Base-by-base conservation (phyloP, 2,888 invertebrate genomes). In the Penaeus monodon region DNA sequence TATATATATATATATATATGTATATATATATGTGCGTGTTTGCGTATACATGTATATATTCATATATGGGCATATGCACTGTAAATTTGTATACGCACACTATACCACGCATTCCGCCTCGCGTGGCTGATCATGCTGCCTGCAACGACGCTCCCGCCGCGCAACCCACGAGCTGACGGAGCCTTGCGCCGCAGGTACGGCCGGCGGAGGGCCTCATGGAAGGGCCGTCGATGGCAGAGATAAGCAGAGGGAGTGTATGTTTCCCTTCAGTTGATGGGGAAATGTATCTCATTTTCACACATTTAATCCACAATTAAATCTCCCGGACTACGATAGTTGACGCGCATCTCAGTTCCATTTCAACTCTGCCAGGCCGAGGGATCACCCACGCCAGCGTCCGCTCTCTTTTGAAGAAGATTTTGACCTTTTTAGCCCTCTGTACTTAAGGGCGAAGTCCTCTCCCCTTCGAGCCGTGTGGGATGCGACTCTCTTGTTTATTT, bases 281-380 rank as follows among this genome's bases (percentile, higher is more conserved):
- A 86, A 86, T 86, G 85, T 86, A 81, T 81, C 85, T 86, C 85
- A 86, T 86, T 86, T 84, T 86, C 81, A 74, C 81, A 65, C 85
- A 86, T 86, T 86, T 86, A 86, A 86, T 86, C 85, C 85, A 81
- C 85, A 86, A 86, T 86, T 86, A 86, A 86, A 86, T 86, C 85
- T 86, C 76, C n/a, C 66, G 49, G 76, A 81, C 77, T 81, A 57
- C 85, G 76, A 86, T 81, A 86, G 81, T 81, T 81, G 81, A 66
- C 85, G 65, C 76, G 68, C 85, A 76, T 86, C 85, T 81, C 85
- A 81, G 81, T 81, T 81, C 81, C 85, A 81, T 86, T 86, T 77
- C 85, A 76, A 81, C 85, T 81, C 81, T 68, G 74, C 24, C 85
- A 33, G n/a, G 66, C 81, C 66, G 24, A n/a, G 29, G 44, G 44